These are phyloP conservation scores for Hydrozoanthus gracilis DNA, from an alignment of 92 coral and sea anemone species.

Conservation along the genomic window DNA sequence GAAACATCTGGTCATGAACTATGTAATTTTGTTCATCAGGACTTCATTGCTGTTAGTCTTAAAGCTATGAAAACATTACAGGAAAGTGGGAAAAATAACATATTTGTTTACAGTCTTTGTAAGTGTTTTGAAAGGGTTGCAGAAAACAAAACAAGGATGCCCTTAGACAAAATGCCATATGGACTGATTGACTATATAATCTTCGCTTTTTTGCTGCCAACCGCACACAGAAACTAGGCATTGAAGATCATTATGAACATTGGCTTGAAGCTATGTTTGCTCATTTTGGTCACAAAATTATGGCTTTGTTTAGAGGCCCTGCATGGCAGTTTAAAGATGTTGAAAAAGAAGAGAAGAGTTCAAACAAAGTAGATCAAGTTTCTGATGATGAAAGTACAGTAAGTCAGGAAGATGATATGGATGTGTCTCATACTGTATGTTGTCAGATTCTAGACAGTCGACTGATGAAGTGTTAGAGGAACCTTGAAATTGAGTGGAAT, in stretches of 20 bases:
- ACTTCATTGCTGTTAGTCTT: slow-evolving; percentile 52
- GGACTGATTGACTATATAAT: slow-evolving; percentile 70
- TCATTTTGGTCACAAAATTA: slow-evolving; percentile 78
- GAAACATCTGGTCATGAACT: slow-evolving; percentile 35
- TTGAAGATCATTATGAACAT: slow-evolving; percentile 66
- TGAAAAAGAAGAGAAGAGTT: neutral
- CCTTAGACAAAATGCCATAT: slow-evolving; percentile 65
- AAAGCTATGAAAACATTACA: slow-evolving; percentile 55
- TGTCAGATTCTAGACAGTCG: neutral
- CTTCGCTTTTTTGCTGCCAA: slow-evolving; percentile 60
- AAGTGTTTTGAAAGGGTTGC: slow-evolving; percentile 46
- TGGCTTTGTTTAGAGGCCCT: slow-evolving; percentile 56
- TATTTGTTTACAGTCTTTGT: slow-evolving; percentile 22
- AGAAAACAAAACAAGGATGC: slow-evolving; percentile 42
- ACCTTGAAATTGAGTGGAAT: neutral
- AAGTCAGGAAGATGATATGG: neutral
- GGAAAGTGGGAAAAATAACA: slow-evolving; percentile 43
- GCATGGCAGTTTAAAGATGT: slow-evolving; percentile 62
- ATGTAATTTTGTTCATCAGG: slow-evolving; percentile 46
- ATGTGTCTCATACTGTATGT: too few relatives aligned
- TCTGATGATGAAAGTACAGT: neutral
- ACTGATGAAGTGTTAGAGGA: neutral
- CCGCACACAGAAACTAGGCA: slow-evolving; percentile 54
- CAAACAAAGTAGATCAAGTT: neutral
- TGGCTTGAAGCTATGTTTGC: slow-evolving; percentile 72